These are phyloP conservation scores for Hypocryptadius cinnamomeus DNA, from an alignment of 2,113 vertebrate genomes.

Conservation along the genomic window DNA sequence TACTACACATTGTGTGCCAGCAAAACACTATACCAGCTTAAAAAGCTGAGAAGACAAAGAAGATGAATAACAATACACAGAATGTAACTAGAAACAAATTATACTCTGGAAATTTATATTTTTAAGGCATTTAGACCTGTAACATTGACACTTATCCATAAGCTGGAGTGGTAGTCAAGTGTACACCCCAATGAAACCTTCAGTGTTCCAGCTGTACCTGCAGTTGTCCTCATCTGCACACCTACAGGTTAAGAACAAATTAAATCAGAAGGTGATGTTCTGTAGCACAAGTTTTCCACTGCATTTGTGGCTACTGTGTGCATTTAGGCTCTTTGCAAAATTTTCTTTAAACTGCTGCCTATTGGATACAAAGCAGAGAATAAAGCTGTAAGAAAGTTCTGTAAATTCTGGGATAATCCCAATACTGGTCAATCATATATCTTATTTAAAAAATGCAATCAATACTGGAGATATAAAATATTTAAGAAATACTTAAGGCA, in stretches of 20 bases:
- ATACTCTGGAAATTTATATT: neutral
- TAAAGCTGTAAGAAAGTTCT: neutral
- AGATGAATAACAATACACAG: rapidly evolving
- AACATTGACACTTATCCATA: neutral
- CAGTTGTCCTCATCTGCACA: neutral
- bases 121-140: neutral
- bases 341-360: neutral
- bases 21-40: neutral
- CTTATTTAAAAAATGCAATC: neutral
- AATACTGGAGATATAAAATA: neutral
- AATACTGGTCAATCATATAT: neutral
- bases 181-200: neutral
- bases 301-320: neutral
- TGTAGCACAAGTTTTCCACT: neutral
- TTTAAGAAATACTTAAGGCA: neutral
- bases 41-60: neutral
- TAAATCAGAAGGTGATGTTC: neutral
- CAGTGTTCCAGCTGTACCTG: neutral
- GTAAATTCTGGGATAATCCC: neutral
- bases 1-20: neutral
- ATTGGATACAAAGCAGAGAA: neutral
- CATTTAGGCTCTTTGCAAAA: neutral
- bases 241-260: neutral
- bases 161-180: neutral
- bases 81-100: neutral